Evolutionary conservation across 2,888 invertebrate species (phyloP), one percentile per base, ranked within the genome.

Genomic region (Adelphocoris suturalis): DNA sequence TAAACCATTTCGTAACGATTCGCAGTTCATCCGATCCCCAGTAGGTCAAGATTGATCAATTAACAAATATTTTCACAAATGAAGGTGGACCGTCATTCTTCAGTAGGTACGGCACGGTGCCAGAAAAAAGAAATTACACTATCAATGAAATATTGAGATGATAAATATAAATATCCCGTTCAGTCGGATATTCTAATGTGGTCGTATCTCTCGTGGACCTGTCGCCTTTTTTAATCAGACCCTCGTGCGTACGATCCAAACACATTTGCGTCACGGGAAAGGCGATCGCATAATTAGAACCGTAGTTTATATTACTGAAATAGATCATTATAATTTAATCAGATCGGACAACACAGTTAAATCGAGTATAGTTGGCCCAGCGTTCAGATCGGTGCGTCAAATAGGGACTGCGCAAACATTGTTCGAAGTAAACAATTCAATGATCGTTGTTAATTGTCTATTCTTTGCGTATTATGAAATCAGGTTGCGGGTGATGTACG

Each of bases 221-320:
- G 52, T 52, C 52, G 52, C 52, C 52, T 52, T 52, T 52, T 52
- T 52, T 52, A 52, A 52, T 52, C 52, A 16, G 19, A 57, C 57
- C n/a, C 57, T 16, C 57, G 57, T n/a, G 57, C 57, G 57, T 57
- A 57, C 14, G n/a, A 16, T n/a, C n/a, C n/a, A 14, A 57, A 57
- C 57, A 57, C 16, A 57, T 57, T 57, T 57, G 57, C 57, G 57
- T 57, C 57, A 57, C n/a, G 57, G n/a, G 19, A 57, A 37, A 37
- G 19, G n/a, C n/a, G 57, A 57, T 57, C 57, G 19, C 57, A 57
- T 57, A 57, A 57, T 57, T 57, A 57, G 57, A 57, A n/a, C 57
- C 7, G 57, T 16, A 57, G 19, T 57, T 16, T 16, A 5, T n/a
- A 57, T 16, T 57, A 57, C 16, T n/a, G 19, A n/a, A 57, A 7